Evolutionary conservation across 2,797 vertebrate genomes (phyloP).

Genomic region (Enteromius paludinosus): DNA sequence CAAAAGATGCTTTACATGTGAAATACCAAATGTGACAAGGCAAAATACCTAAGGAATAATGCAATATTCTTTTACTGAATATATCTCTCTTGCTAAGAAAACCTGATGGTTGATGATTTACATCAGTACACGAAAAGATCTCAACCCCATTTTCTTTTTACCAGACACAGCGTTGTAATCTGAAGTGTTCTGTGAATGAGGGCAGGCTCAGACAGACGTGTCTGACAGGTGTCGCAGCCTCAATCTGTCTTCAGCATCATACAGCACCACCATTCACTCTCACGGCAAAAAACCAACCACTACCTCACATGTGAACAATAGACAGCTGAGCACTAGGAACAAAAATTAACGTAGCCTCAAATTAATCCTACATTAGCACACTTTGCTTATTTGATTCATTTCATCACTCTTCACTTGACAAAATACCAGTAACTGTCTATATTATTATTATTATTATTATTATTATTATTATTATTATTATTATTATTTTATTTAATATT

Average conservation of each 20-base stretch:
- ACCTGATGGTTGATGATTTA: constrained; percentile 6
- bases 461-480: too few relatives aligned
- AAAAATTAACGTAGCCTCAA: background rate
- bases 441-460: too few relatives aligned
- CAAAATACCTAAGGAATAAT: background rate
- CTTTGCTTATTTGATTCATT: background rate
- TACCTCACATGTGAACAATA: background rate
- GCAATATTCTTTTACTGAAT: background rate
- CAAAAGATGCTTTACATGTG: background rate
- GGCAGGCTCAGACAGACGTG: constrained; percentile 1
- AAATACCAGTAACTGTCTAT: background rate
- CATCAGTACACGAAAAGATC: background rate
- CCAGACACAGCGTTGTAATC: constrained; percentile 15
- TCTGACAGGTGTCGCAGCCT: constrained; percentile 37
- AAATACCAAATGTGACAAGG: background rate
- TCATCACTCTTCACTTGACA: background rate
- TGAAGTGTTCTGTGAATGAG: constrained; percentile 21
- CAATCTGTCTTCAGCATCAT: constrained; percentile 29
- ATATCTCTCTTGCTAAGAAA: background rate
- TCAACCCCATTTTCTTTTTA: constrained; percentile 28
- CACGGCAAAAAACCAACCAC: background rate
- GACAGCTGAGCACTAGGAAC: background rate
- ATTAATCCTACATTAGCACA: background rate
- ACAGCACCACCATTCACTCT: constrained; percentile 3
- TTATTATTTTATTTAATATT: too few relatives aligned